These are phyloP conservation scores for Parasteatoda tepidariorum DNA, from an alignment of 1,140 invertebrate species.

Conservation along the genomic window DNA sequence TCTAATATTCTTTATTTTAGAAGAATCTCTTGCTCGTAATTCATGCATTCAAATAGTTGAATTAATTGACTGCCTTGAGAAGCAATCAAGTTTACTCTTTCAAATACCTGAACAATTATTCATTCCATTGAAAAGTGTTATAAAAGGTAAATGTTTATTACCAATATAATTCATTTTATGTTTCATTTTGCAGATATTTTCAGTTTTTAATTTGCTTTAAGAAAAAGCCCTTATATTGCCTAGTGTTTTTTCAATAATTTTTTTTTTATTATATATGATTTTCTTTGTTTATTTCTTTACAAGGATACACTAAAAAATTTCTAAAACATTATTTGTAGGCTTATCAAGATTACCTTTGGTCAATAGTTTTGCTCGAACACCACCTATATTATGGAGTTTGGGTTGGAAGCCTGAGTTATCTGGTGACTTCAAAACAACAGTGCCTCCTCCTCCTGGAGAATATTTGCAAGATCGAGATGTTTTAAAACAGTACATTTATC, in stretches of 20 bases:
- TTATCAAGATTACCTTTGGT: constrained; percentile 75
- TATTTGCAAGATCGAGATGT: constrained; percentile 83
- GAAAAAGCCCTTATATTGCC: neutral
- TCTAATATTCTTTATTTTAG: constrained; percentile 30
- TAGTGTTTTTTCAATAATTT: neutral
- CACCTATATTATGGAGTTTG: constrained; percentile 77
- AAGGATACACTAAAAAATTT: neutral
- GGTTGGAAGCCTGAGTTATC: constrained; percentile 72
- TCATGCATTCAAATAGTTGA: constrained; percentile 64
- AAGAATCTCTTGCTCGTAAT: constrained; percentile 44
- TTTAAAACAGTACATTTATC: constrained; percentile 73
- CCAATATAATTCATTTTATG: neutral
- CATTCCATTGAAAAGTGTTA: constrained; percentile 65
- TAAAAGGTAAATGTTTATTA: constrained; percentile 65
- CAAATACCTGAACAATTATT: constrained; percentile 59
- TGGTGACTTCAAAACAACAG: constrained; percentile 72
- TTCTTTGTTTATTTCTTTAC: neutral
- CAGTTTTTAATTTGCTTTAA: neutral
- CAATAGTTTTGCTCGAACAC: constrained; percentile 76
- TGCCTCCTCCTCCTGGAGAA: constrained; percentile 75
- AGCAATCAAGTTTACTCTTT: neutral
- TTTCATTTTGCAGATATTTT: neutral
- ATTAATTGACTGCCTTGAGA: constrained; percentile 67
- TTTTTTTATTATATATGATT: too few species aligned
- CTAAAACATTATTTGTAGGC: constrained; percentile 64